Base-by-base conservation (phyloP, 2,888 invertebrate genomes). In the Zele albiditarsus region DNA sequence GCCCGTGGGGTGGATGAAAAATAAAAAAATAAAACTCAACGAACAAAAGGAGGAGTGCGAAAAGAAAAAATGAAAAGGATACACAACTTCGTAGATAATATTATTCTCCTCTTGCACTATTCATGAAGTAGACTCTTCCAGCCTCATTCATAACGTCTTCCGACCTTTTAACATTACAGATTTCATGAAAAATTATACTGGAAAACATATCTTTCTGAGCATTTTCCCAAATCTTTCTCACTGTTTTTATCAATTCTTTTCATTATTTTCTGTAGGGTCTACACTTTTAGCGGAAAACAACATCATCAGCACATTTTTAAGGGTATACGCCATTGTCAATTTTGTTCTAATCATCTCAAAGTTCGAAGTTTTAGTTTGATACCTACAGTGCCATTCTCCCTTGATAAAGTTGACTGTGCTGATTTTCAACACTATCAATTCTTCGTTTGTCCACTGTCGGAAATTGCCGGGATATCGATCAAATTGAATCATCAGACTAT, bases 1-100 rank as follows among this genome's bases (percentile, higher is more conserved):
- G 20, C 53, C 6, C 23, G 53, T 53, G 23, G 20, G 53, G 53
- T 53, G 8, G 20, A 53, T 20, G n/a, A 53, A 53, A n/a, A 5
- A 20, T 6, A 20, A 20, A 20, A 23, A 53, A 53, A 53, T 78
- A 75, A 28, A 62, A 27, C 27, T 53, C 20, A 23, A 23, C 53
- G 3, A 53, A 53, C 53, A 23, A 53, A n/a, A 53, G 53, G 53
- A 53, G 6, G n/a, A 53, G 53, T 20, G 20, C 2, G n/a, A 53
- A 53, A 53, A 53, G n/a, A 53, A 53, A 14, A 23, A 53, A 53
- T 8, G 8, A 38, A 53, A 53, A 53, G 20, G 20, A 53, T 20
- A 53, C 8, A 53, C 20, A 53, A 53, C 20, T 53, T n/a, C 23
- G n/a, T 20, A 16, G 33, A 62, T 33, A 62, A 33, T 31, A 33